Evolutionary conservation across 2,113 vertebrate species (phyloP), one percentile per base, ranked within the genome.

Genomic region (Barnardius zonarius): DNA sequence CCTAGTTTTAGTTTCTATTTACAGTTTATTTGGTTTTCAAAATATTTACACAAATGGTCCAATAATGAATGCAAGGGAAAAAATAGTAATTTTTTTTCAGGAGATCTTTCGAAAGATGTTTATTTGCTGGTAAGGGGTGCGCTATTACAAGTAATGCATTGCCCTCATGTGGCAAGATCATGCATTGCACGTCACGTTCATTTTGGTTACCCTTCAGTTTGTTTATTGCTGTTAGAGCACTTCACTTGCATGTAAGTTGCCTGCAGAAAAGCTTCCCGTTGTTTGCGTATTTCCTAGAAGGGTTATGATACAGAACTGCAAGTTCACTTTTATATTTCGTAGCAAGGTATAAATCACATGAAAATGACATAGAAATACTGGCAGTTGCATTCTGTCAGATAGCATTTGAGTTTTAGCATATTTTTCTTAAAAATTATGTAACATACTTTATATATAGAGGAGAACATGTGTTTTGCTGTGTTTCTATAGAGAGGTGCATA

Each of bases 91-190:
- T 22, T n/a, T 54, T 67, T 61, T 43, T 13, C 3, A 0, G 9
- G 44, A 37, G 28, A 13, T 37, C 2, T 43, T 25, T 6, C 27
- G 10, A 1, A 31, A 9, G 59, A 3, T 16, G 7, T 31, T 91
- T 25, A 9, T 27, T 54, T 44, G 52, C 52, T 72, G 6, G 2
- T 0, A 22, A 22, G 46, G 11, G 12, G 5, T 19, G 44, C 18
- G 1, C 57, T 89, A 51, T 23, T 61, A 19, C 80, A 22, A 25
- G 86, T 5, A 28, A 6, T 10, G 39, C 39, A 14, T 80, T 72
- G 92, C 80, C 69, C 91, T 92, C 95, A 19, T 70, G 70, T 97
- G 90, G 41, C 76, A 15, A 78, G 43, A 48, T 22, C 5, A 0
- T 43, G 44, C 63, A 6, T 59, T 95, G 88, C 93, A 76, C 0